Evolutionary conservation across 2,888 invertebrate species (phyloP).

Genomic region (Eilema sororculum): DNA sequence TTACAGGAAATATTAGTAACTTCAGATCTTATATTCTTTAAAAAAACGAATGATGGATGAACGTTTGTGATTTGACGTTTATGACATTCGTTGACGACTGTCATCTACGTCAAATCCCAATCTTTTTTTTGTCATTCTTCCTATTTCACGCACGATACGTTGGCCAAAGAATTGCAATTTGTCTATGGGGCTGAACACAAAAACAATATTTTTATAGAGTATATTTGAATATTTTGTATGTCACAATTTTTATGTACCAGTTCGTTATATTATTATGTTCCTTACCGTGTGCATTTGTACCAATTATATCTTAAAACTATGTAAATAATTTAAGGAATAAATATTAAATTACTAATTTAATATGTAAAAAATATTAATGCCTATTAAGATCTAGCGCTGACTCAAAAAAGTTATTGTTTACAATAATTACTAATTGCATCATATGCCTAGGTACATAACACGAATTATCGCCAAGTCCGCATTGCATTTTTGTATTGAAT

Average conservation of each 20-base stretch:
- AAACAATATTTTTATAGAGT: no score
- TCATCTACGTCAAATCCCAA: no score
- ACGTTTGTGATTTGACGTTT: no score
- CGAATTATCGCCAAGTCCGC: not conserved
- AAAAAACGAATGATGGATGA: no score
- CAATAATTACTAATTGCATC: not conserved
- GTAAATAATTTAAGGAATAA: constrained; percentile 53
- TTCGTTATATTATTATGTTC: not conserved
- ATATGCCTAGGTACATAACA: not conserved
- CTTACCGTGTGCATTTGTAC: constrained; percentile 36
- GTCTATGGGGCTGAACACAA: not conserved
- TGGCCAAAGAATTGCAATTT: no score
- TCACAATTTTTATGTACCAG: not conserved
- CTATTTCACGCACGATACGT: no score
- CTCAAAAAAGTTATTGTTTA: constrained; percentile 35
- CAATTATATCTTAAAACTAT: constrained; percentile 41
- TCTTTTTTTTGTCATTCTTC: no score
- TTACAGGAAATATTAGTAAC: no score
- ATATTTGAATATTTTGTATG: no score
- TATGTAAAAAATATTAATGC: constrained; percentile 30
- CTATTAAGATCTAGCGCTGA: constrained; percentile 43
- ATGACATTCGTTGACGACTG: no score
- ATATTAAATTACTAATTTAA: constrained; percentile 48
- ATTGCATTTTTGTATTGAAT: not conserved
- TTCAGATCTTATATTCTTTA: no score